Percentiles rank a stretch among this genome's conserved stretches.
Conservation (phyloP, 2,797 vertebrate species). For the Phoeniculus purpureus region DNA sequence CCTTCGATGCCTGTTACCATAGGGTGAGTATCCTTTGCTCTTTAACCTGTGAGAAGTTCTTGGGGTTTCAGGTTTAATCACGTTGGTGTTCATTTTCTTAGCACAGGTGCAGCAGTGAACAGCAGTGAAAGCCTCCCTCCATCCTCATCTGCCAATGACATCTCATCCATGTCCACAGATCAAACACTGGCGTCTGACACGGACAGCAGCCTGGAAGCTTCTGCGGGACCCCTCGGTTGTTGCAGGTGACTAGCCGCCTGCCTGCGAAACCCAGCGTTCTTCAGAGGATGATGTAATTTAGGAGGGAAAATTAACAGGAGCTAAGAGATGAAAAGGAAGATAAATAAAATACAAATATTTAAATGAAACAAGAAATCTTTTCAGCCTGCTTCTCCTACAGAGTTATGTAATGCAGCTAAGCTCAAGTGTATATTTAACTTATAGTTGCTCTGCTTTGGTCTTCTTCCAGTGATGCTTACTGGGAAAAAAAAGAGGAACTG, state of each 20-base stretch:
- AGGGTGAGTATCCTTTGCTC: not conserved
- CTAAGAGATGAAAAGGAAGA: slow-evolving; percentile 54
- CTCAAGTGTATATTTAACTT: slow-evolving; percentile 91
- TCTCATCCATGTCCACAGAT: slow-evolving; percentile 99
- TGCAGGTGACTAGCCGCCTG: slow-evolving; percentile 99
- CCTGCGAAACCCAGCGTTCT: slow-evolving; percentile 99
- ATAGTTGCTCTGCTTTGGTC: slow-evolving; percentile 97
- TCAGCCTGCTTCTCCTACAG: slow-evolving; percentile 90
- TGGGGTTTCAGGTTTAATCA: slow-evolving; percentile 88
- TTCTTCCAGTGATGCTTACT: slow-evolving; percentile 85
- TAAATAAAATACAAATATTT: slow-evolving; percentile 67
- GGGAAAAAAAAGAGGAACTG: slow-evolving; percentile 66
- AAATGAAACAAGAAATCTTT: slow-evolving; percentile 74
- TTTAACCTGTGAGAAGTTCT: not conserved
- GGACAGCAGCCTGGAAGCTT: slow-evolving; percentile 99
- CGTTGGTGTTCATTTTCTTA: slow-evolving; percentile 94
- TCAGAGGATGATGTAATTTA: slow-evolving; percentile 90
- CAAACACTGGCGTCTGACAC: slow-evolving; percentile 99
- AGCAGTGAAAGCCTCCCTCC: slow-evolving; percentile 99
- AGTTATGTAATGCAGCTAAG: slow-evolving; percentile 84
- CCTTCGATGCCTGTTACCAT: not conserved
- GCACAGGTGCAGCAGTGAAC: slow-evolving; percentile 99
- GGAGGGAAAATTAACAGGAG: slow-evolving; percentile 52
- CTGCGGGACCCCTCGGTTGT: slow-evolving; percentile 97
- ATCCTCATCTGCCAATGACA: slow-evolving; percentile 98